Evolutionary conservation across 2,888 invertebrate species (phyloP).

Genomic region (Osmoderma eremita): DNA sequence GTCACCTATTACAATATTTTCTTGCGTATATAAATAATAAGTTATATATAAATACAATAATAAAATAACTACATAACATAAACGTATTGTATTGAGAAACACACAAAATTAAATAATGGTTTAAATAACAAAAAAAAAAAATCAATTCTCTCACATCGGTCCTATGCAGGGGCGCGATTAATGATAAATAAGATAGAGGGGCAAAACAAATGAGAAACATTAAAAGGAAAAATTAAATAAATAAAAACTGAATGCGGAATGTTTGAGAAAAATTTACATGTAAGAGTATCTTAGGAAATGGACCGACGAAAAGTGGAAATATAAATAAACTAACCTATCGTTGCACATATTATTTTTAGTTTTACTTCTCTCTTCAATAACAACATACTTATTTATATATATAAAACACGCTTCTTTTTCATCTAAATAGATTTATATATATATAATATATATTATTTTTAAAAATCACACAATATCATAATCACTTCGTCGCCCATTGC

Average conservation of each 20-base stretch:
- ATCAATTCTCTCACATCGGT: slow-evolving; percentile 62
- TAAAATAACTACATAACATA: slow-evolving; percentile 66
- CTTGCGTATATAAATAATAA: slow-evolving; percentile 65
- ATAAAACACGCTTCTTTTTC: slow-evolving; percentile 59
- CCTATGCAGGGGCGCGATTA: slow-evolving; percentile 52
- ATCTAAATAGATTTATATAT: slow-evolving; percentile 51
- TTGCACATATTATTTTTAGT: slow-evolving; percentile 57
- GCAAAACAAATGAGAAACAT: slow-evolving; percentile 56
- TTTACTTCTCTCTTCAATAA: slow-evolving; percentile 48
- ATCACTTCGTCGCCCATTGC: slow-evolving; percentile 59
- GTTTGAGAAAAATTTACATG: slow-evolving; percentile 42
- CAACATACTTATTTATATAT: slow-evolving; percentile 60
- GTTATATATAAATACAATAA: slow-evolving; percentile 66
- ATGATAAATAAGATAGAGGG: slow-evolving; percentile 50
- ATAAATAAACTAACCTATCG: slow-evolving; percentile 55
- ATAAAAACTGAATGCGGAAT: slow-evolving; percentile 46
- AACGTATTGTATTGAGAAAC: slow-evolving; percentile 63
- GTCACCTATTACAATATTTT: slow-evolving; percentile 56
- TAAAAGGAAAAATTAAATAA: slow-evolving; percentile 47
- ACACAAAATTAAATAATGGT: slow-evolving; percentile 63
- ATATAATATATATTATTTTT: slow-evolving; percentile 56
- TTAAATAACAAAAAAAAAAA: slow-evolving; percentile 62
- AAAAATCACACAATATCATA: slow-evolving; percentile 65
- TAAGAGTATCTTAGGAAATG: slow-evolving; percentile 41
- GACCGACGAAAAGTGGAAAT: slow-evolving; percentile 58